Base-by-base conservation (phyloP, 2,113 vertebrate species). In the Sterrhoptilus dennistouni region DNA sequence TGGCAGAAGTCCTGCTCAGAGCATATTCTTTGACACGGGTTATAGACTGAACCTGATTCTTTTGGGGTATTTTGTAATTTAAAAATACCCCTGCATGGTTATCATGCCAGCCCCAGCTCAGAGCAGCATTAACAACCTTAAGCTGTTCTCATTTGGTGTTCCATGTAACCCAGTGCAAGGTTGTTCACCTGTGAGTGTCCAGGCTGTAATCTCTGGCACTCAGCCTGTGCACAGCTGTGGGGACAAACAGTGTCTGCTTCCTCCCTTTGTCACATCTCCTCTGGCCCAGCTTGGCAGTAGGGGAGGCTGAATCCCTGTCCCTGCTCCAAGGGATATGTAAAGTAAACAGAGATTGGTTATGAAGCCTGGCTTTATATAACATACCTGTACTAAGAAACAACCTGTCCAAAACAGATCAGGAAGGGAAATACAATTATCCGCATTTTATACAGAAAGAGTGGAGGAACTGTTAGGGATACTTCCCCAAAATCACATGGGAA, bases 191-290 rank as follows among this genome's bases (percentile, higher is more conserved):
- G 1, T 15, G 38, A 77, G 38, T 35, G 31, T 65, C 45, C 75
- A 49, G 63, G 59, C 54, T 88, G 42, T 8, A 29, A 42, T 4
- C 0, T 0, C 36, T 89, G 92, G 66, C 18, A 5, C 0, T 1
- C 15, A 17, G 83, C 36, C 84, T 28, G 22, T 23, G 65, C 68
- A 49, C 52, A 77, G 81, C 69, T 84, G 44, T 25, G 59, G 44
- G 44, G 78, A 94, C 0, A 3, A 28, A 59, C 2, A 0, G 1
- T 40, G 49, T 72, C 71, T 63, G 70, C 29, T 95, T 88, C 82
- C 83, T 93, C 45, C 64, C 42, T 87, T 80, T 90, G 85, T 70
- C 71, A 86, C 44, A 68, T 71, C 88, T 56, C 60, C 69, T 85
- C 44, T 74, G 77, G 61, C 59, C 36, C 42, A 38, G 12, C 54